Evolutionary conservation across 1,140 invertebrate species (phyloP), one percentile per base, ranked within the genome.

Genomic region (Platyscapa corneri): DNA sequence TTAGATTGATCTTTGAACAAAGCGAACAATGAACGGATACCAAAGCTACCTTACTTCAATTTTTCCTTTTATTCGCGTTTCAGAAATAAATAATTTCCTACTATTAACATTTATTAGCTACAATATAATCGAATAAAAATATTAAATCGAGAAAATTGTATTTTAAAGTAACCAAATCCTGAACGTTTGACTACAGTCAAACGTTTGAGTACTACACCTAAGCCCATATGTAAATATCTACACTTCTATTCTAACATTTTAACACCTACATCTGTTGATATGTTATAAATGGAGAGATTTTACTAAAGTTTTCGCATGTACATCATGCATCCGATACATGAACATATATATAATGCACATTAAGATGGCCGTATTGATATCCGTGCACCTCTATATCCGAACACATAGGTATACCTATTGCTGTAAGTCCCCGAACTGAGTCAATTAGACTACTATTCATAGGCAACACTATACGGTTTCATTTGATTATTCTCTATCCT

Each of bases 371-470:
- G 72, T 86, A 78, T 83, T 64, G 86, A 88, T 88, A 89, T 49
- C 82, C 27, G 30, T 74, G 76, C 77, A 86, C 86, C 86, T 84
- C 86, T 81, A 79, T 84, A 87, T 87, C 85, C 86, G 80, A 86
- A 89, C 88, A 84, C 88, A 64, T 10, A 53, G 32, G 14, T 30
- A 60, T 27, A 42, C 10, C 27, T 37, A 65, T 79, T 14, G n/a
- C 27, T 39, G 23, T 76, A 65, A 23, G 46, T 6, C 46, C n/a
- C 20, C 16, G 86, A 91, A 90, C 82, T 90, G 86, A 89, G 90
- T 90, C 89, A 90, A 91, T 90, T 91, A 90, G 86, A 78, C 74
- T 88, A 88, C 90, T 89, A 89, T 90, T 90, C 87, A 89, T 88
- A 89, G 86, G 82, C 72, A 81, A 46, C 65, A 67, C 18, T 74